phyloP scores from a whole-genome alignment of 2,888 invertebrate genomes.

The Xestia c-nigrum region DNA sequence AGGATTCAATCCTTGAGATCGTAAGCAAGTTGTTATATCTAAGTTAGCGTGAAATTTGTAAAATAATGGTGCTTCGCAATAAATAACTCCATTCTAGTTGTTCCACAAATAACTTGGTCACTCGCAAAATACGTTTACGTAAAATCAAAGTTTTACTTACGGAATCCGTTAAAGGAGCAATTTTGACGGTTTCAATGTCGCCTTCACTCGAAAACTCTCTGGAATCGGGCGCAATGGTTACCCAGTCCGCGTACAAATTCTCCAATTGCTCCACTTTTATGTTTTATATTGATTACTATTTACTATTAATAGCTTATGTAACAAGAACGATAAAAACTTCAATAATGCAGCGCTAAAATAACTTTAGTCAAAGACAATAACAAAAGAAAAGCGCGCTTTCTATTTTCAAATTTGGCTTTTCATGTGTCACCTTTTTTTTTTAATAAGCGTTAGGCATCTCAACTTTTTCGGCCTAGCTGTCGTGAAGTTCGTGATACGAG shows the following conservation, averaged over 20 bases:
- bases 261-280: conserved; percentile 85
- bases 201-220: conserved; percentile 81
- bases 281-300: conserved; percentile 34
- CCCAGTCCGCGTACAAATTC: conserved; percentile 76
- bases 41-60: not conserved
- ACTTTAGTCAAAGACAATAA: not conserved
- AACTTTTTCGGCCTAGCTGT: conserved; percentile 20
- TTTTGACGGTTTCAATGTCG: conserved; percentile 83
- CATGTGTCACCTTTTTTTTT: conserved; percentile 11
- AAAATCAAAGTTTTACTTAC: conserved; percentile 73
- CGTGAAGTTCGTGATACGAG: conserved; percentile 57
- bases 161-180: conserved; percentile 85
- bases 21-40: not conserved
- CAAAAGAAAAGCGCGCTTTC: conserved; percentile 13
- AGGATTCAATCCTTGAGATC: not conserved
- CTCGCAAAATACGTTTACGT: not conserved
- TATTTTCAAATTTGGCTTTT: conserved; percentile 25
- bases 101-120: too few species aligned
- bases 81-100: not conserved
- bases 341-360: not conserved
- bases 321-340: conserved; percentile 15
- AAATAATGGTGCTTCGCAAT: not conserved
- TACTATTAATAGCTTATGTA: not conserved
- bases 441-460: not conserved
- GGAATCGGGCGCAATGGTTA: conserved; percentile 78